These are phyloP conservation scores for Mormyrops attenuatus DNA, from an alignment of 2,797 vertebrate genomes.

Conservation along the genomic window DNA sequence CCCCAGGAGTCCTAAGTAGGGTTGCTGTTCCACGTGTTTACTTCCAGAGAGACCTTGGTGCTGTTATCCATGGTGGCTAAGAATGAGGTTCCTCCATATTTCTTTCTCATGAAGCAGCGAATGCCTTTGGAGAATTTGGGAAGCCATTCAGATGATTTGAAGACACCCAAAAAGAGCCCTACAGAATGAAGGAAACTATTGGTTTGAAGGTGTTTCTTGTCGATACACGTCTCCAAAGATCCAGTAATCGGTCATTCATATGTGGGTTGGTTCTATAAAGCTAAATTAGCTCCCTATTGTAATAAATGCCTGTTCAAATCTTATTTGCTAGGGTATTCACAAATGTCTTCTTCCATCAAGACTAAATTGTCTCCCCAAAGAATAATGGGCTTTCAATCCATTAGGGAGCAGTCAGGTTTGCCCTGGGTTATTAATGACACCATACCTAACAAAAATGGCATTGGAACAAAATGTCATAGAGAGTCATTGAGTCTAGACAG, in stretches of 20 bases:
- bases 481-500: slow-evolving; percentile 9
- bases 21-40: neutral
- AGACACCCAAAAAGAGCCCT: neutral
- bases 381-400: slow-evolving; percentile 8
- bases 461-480: neutral
- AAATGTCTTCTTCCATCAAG: neutral
- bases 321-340: neutral
- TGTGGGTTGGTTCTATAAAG: neutral
- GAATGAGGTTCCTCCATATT: neutral
- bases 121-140: neutral
- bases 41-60: neutral
- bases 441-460: neutral
- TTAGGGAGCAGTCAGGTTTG: slow-evolving; percentile 3
- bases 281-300: neutral
- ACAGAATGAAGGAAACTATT: neutral
- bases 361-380: neutral
- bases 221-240: neutral
- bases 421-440: slow-evolving; percentile 12
- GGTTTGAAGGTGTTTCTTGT: neutral
- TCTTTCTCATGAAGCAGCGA: neutral
- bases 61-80: neutral
- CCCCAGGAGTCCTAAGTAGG: neutral
- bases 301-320: neutral
- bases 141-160: neutral
- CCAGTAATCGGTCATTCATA: neutral